A percentile compares a stretch with the other conserved stretches of the same genome.
phyloP scores from a whole-genome alignment of 2,797 vertebrate species.

The Thripadectes ignobilis region DNA sequence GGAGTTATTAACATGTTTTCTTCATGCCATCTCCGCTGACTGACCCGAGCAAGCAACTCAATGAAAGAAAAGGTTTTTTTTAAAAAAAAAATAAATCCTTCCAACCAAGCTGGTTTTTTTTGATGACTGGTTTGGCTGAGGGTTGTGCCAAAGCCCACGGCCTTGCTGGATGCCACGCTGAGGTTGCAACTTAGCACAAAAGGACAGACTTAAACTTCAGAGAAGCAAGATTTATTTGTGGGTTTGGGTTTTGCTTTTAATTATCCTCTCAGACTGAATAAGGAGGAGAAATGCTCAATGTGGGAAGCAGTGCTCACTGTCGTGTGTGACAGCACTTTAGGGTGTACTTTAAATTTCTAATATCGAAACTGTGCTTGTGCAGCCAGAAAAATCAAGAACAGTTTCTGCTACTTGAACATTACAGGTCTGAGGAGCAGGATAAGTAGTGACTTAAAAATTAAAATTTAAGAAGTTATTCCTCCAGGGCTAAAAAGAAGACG shows the following conservation, averaged over 20 bases:
- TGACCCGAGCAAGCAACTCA: background rate
- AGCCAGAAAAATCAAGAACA: background rate
- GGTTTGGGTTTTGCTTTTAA: slow-evolving; percentile 15
- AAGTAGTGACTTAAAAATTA: background rate
- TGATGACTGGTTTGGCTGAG: background rate
- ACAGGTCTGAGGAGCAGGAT: background rate
- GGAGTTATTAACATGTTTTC: background rate
- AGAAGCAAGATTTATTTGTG: background rate
- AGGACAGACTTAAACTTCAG: background rate
- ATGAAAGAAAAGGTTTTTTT: background rate
- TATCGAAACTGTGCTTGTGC: background rate
- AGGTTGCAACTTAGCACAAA: background rate
- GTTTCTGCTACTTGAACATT: background rate
- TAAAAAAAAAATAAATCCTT: background rate
- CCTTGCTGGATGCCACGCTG: background rate
- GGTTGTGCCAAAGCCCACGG: background rate
- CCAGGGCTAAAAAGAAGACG: background rate
- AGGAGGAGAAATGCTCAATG: background rate
- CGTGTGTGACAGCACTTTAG: background rate
- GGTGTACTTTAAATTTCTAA: background rate
- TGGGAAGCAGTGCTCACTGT: background rate
- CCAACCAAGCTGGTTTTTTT: background rate
- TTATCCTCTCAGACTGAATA: background rate
- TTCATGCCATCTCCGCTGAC: background rate
- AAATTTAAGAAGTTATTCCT: background rate